Conservation (phyloP, 2,113 vertebrate genomes). For the Oenanthe melanoleuca region DNA sequence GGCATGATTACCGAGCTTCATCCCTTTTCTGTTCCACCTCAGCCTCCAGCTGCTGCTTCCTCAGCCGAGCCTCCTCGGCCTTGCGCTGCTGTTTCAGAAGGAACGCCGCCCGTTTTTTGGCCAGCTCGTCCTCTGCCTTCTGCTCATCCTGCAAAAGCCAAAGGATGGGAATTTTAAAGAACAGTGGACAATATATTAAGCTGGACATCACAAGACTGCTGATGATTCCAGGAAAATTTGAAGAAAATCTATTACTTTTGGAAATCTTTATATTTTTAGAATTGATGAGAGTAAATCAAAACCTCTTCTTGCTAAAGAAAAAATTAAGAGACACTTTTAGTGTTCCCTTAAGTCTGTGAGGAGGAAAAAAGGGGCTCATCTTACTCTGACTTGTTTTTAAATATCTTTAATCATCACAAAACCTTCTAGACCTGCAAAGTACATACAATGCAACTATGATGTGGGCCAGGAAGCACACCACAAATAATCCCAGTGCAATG, state of each 20-base stretch:
- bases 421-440: background rate
- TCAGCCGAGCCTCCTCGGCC: constrained; percentile 86
- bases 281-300: background rate
- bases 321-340: background rate
- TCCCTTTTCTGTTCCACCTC: constrained; percentile 92
- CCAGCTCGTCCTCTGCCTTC: constrained; percentile 93
- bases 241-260: background rate
- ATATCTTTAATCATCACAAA: background rate
- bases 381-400: background rate
- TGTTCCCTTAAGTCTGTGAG: background rate
- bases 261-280: background rate
- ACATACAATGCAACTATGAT: background rate
- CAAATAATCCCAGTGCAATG: background rate
- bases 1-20: constrained; percentile 81
- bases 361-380: background rate
- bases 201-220: background rate
- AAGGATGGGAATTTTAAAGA: background rate
- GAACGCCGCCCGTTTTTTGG: constrained; percentile 91
- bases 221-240: too few species aligned
- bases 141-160: constrained; percentile 84
- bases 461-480: background rate
- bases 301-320: background rate
- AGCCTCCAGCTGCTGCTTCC: constrained; percentile 89
- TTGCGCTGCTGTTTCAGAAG: constrained; percentile 95
- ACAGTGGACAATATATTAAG: rapidly evolving